Evolutionary conservation across 2,797 vertebrate genomes (phyloP).

Genomic region (Malacoraja senta): DNA sequence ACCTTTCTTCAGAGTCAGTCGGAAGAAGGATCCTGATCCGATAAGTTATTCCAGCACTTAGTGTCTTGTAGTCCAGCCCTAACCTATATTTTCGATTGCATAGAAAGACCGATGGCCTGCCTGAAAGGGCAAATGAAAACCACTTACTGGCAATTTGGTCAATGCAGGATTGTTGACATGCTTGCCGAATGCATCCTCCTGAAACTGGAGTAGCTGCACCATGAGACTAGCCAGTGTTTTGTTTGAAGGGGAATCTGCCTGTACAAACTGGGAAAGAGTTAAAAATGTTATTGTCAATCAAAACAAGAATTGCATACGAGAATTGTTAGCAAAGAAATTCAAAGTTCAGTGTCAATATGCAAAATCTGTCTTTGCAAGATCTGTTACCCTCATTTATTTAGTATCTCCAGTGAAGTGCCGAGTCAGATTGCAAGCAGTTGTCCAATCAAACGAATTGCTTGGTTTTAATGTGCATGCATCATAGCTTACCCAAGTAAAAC

Average conservation of each 20-base stretch:
- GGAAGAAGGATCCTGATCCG: no score
- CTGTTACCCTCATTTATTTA: no score
- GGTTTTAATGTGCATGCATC: no score
- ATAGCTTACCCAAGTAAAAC: no score
- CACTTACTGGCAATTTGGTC: constrained; percentile 88
- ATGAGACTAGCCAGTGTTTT: constrained; percentile 86
- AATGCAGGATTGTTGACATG: constrained; percentile 95
- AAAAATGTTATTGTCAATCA: background rate
- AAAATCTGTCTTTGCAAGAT: no score
- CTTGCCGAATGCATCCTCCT: constrained; percentile 93
- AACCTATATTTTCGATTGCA: background rate
- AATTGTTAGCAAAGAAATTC: background rate
- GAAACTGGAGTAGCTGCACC: constrained; percentile 92
- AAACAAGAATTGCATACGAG: background rate
- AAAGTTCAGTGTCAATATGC: no score
- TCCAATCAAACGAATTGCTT: no score
- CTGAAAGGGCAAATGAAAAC: background rate
- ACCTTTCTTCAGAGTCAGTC: no score
- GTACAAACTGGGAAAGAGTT: constrained; percentile 72
- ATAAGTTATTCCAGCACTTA: no score
- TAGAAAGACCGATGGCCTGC: background rate
- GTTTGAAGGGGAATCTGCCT: constrained; percentile 89
- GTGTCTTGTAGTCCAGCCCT: no score
- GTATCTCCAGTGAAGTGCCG: no score
- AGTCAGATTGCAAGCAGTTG: no score